Evolutionary conservation across 1,140 invertebrate species (phyloP).

Genomic region (Andrena cerasifolii): DNA sequence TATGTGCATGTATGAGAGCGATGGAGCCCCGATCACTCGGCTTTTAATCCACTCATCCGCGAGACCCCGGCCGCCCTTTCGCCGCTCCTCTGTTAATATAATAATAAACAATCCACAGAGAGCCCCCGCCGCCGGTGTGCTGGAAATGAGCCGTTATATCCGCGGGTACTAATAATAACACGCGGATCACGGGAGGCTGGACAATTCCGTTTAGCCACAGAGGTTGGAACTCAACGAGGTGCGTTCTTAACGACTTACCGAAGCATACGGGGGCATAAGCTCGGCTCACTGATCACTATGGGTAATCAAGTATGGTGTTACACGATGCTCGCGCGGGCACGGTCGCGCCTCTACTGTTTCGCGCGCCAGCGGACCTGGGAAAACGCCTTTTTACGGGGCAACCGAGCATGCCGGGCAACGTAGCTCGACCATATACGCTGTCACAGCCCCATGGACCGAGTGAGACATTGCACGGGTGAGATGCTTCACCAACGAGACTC

Average conservation of each 20-base stretch:
- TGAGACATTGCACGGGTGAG: constrained; percentile 67
- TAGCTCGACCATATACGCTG: constrained; percentile 62
- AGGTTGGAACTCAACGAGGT: constrained; percentile 58
- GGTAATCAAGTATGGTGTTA: constrained; percentile 69
- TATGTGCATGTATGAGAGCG: no score
- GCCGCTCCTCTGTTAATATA: neutral
- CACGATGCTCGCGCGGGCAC: constrained; percentile 59
- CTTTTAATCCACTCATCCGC: neutral
- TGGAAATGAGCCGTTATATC: constrained; percentile 14
- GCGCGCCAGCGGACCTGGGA: constrained; percentile 57
- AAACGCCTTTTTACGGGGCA: constrained; percentile 68
- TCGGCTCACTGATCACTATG: constrained; percentile 68
- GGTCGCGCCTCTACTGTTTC: constrained; percentile 59
- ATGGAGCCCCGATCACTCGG: no score
- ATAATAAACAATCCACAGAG: constrained; percentile 12
- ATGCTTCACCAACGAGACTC: constrained; percentile 65
- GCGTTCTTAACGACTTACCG: constrained; percentile 67
- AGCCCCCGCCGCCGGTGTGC: neutral
- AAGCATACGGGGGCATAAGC: constrained; percentile 60
- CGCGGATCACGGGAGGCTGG: constrained; percentile 57
- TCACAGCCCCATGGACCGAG: constrained; percentile 52
- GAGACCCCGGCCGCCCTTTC: neutral
- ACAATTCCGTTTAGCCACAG: constrained; percentile 37
- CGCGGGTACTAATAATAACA: constrained; percentile 58
- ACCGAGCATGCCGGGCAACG: constrained; percentile 56